A percentile compares a stretch with the other conserved stretches of the same genome.
phyloP scores from a whole-genome alignment of 2,797 vertebrate genomes.

The Tolypeutes matacus region DNA sequence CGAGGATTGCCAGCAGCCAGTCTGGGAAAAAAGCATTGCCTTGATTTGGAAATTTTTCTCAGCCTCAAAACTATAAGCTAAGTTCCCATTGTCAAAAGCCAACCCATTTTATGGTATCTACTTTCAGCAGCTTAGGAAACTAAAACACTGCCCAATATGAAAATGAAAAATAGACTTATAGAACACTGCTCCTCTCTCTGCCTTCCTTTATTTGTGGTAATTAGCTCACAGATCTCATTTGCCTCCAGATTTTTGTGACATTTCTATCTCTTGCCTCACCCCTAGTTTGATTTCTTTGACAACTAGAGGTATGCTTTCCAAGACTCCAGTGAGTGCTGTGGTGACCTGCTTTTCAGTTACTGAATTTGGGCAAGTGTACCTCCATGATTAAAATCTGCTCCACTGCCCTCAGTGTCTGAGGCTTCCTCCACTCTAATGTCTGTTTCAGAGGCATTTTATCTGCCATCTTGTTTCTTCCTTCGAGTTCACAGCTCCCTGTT shows the following conservation, averaged over 20 bases:
- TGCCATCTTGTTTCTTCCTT: conserved; percentile 62
- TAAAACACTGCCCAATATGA: background rate
- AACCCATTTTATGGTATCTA: too few relatives aligned
- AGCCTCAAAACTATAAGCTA: too few relatives aligned
- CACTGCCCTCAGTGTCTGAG: background rate
- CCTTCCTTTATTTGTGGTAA: conserved; percentile 9
- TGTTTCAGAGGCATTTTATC: conserved; percentile 60
- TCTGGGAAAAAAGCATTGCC: too few relatives aligned
- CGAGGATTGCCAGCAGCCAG: too few relatives aligned
- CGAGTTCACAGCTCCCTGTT: conserved; percentile 11
- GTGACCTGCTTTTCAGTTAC: conserved; percentile 61
- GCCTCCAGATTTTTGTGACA: conserved; percentile 55
- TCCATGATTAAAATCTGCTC: conserved; percentile 52
- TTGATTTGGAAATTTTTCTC: too few relatives aligned
- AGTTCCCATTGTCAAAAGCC: too few relatives aligned
- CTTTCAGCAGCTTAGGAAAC: too few relatives aligned
- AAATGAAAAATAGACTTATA: conserved; percentile 37
- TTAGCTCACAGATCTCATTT: conserved; percentile 38
- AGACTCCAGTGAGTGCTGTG: background rate
- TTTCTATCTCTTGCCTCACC: conserved; percentile 60
- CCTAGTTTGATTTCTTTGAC: conserved; percentile 66
- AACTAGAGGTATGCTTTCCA: conserved; percentile 58
- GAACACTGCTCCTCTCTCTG: background rate
- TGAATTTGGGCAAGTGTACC: background rate
- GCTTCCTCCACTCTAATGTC: conserved; percentile 9